Percentiles rank a stretch among this genome's conserved stretches.
These are phyloP conservation scores for Cybosia mesomella DNA, from an alignment of 2,888 invertebrate genomes.

Conservation along the genomic window DNA sequence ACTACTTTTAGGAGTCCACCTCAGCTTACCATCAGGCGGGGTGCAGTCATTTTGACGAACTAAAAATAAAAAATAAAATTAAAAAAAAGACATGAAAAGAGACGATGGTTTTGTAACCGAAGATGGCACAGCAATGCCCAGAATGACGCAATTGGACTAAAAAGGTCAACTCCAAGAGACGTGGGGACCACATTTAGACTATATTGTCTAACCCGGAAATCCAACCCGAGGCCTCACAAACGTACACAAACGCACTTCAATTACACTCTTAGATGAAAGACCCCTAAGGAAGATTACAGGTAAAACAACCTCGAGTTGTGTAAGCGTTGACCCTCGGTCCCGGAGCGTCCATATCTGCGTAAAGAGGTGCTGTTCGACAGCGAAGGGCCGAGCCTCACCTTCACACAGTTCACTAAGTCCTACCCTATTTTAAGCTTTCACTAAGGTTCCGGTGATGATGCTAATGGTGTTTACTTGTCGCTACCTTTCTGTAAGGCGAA, in stretches of 20 bases:
- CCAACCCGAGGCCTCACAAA: not conserved
- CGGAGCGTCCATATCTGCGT: not conserved
- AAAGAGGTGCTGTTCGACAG: not conserved
- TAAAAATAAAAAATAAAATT: too few species aligned
- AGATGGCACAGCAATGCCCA: not conserved
- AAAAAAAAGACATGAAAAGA: not conserved
- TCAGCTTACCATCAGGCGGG: too few species aligned
- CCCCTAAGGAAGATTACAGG: not conserved
- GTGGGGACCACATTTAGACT: too few species aligned
- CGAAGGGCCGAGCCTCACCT: not conserved
- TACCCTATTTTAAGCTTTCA: not conserved
- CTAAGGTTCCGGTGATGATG: not conserved
- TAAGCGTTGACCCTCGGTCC: not conserved
- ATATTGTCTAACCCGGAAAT: not conserved
- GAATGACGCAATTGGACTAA: not conserved
- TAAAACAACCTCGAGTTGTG: not conserved
- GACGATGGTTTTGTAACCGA: not conserved
- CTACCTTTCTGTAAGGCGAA: not conserved
- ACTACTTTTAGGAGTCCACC: too few species aligned
- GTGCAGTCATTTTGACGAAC: too few species aligned
- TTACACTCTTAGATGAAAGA: not conserved
- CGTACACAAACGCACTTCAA: not conserved
- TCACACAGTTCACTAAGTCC: not conserved
- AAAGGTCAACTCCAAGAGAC: not conserved
- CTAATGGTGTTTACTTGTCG: constrained; percentile 2